Evolutionary conservation across 1,140 invertebrate genomes (phyloP).

Genomic region (Bombus waltoni): DNA sequence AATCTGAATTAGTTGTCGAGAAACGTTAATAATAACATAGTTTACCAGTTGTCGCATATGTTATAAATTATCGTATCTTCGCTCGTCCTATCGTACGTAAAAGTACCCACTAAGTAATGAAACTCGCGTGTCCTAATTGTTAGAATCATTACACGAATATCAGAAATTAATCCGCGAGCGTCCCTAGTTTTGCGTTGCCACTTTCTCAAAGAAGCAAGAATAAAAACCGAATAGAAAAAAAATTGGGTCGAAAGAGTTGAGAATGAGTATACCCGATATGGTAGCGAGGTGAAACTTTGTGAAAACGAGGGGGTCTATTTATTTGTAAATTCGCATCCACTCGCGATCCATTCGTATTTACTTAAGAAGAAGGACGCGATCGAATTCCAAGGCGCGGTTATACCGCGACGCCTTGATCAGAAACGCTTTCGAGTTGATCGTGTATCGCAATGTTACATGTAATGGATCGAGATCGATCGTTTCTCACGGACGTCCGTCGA

Average conservation of each 20-base stretch:
- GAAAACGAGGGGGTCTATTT: not conserved
- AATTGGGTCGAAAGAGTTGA: not conserved
- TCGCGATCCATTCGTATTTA: constrained; percentile 12
- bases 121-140: too few relatives aligned
- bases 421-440: constrained; percentile 6
- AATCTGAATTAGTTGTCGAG: too few relatives aligned
- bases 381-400: constrained; percentile 35
- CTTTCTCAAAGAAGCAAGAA: too few relatives aligned
- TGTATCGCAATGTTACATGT: constrained; percentile 30
- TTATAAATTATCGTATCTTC: too few relatives aligned
- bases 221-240: too few relatives aligned
- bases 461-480: constrained; percentile 38
- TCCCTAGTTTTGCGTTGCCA: too few relatives aligned
- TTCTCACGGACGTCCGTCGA: constrained; percentile 43
- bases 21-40: too few relatives aligned
- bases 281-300: not conserved
- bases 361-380: constrained; percentile 34
- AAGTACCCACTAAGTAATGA: too few relatives aligned
- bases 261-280: not conserved
- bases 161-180: too few relatives aligned
- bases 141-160: too few relatives aligned
- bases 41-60: too few relatives aligned
- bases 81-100: too few relatives aligned
- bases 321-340: not conserved
- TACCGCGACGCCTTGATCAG: constrained; percentile 38